phyloP scores from a whole-genome alignment of 2,888 invertebrate genomes.

The Melipona bicolor region DNA sequence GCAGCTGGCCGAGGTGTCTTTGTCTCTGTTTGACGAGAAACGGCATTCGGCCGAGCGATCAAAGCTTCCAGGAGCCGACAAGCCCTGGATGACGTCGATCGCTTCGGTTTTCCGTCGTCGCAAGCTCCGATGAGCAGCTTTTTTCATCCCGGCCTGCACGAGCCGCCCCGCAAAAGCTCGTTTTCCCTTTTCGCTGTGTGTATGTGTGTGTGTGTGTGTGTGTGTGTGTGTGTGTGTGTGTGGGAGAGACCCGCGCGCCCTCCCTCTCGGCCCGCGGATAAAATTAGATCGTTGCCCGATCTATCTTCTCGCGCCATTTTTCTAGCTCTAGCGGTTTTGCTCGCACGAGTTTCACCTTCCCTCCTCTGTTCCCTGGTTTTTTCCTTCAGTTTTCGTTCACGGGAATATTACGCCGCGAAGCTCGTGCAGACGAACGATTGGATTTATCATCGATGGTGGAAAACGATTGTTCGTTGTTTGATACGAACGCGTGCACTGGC shows the following conservation, averaged over 20 bases:
- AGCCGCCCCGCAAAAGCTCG: conserved; percentile 58
- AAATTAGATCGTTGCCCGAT: conserved; percentile 71
- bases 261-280: conserved; percentile 59
- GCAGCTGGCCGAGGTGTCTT: conserved; percentile 34
- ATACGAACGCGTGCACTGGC: too few relatives aligned
- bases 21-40: conserved; percentile 59
- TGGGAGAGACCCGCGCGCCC: conserved; percentile 28
- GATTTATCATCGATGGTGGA: not conserved
- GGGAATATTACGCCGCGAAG: not conserved
- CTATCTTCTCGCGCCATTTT: conserved; percentile 62
- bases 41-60: conserved; percentile 71
- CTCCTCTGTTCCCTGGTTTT: not conserved
- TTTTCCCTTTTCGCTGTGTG: conserved; percentile 65
- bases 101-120: conserved; percentile 71
- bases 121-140: conserved; percentile 78
- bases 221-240: conserved; percentile 10
- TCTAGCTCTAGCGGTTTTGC: conserved; percentile 41
- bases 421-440: not conserved
- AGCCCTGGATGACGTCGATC: conserved; percentile 72
- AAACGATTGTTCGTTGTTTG: not conserved
- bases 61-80: conserved; percentile 68
- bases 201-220: too few relatives aligned
- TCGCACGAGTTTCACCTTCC: not conserved
- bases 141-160: conserved; percentile 68
- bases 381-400: not conserved